These are phyloP conservation scores for Bombus sylvicola DNA, from an alignment of 1,140 invertebrate genomes.

Conservation along the genomic window DNA sequence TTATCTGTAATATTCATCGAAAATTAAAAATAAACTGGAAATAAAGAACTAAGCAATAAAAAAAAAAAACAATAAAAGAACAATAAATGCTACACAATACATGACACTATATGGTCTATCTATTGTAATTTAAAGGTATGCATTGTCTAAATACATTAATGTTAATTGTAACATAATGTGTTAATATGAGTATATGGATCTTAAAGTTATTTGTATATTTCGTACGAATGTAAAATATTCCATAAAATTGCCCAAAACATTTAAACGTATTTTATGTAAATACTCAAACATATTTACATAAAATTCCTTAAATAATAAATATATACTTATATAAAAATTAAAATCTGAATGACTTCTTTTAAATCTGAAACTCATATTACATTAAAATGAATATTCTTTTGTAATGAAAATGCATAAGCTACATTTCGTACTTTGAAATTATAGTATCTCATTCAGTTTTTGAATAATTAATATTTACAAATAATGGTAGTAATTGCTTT, in stretches of 20 bases:
- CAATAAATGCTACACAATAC: constrained; percentile 41
- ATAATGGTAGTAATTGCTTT: background rate
- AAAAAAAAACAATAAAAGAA: constrained; percentile 20
- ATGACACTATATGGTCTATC: background rate
- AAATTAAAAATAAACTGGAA: background rate
- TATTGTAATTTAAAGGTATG: constrained; percentile 27
- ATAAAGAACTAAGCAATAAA: constrained; percentile 8
- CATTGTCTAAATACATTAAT: constrained; percentile 15
- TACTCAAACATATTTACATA: constrained; percentile 11
- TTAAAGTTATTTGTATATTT: constrained; percentile 30
- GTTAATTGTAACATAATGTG: constrained; percentile 24
- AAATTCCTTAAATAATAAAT: constrained; percentile 40
- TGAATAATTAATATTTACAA: constrained; percentile 8
- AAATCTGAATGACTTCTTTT: constrained; percentile 40
- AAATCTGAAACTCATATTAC: background rate
- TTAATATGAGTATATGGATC: constrained; percentile 21
- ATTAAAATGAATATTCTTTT: constrained; percentile 22
- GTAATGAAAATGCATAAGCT: background rate
- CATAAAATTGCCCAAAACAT: constrained; percentile 12
- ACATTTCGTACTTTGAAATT: background rate
- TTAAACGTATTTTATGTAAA: background rate
- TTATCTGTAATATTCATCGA: background rate
- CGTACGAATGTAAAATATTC: constrained; percentile 32
- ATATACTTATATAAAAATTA: constrained; percentile 40
- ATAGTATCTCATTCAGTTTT: background rate